Percentiles rank a stretch among this genome's conserved stretches.
These are phyloP conservation scores for Sipha maydis DNA, from an alignment of 2,888 invertebrate genomes.

Conservation along the genomic window DNA sequence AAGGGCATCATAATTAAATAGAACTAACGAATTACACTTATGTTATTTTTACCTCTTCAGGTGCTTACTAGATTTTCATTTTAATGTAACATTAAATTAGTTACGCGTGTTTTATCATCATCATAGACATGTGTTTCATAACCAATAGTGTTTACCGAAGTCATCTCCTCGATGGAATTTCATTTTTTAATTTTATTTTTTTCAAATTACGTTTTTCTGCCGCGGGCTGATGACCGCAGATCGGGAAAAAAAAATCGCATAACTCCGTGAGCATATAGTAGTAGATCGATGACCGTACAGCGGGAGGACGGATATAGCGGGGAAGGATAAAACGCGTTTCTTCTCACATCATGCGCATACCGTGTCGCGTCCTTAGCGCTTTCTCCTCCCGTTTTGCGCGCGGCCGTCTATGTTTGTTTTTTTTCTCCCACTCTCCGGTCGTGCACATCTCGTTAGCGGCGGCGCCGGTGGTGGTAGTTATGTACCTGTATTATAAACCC, in stretches of 20 bases:
- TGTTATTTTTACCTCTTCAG: neutral
- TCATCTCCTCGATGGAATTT: neutral
- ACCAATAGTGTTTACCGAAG: neutral
- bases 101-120: too few species aligned
- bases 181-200: neutral
- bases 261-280: neutral
- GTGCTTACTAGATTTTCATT: neutral
- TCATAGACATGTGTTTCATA: slow-evolving; percentile 1
- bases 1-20: neutral
- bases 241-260: neutral
- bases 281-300: neutral
- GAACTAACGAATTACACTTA: neutral
- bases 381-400: neutral
- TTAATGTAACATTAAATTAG: slow-evolving; percentile 1
- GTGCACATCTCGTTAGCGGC: slow-evolving; percentile 45
- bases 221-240: neutral
- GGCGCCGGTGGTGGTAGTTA: neutral
- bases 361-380: neutral
- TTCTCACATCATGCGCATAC: neutral
- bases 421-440: too few species aligned
- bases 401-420: neutral
- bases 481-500: neutral
- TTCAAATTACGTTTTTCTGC: neutral
- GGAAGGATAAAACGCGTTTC: neutral
- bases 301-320: neutral